Evolutionary conservation across 2,797 vertebrate genomes (phyloP).

Genomic region (Natrix natrix): DNA sequence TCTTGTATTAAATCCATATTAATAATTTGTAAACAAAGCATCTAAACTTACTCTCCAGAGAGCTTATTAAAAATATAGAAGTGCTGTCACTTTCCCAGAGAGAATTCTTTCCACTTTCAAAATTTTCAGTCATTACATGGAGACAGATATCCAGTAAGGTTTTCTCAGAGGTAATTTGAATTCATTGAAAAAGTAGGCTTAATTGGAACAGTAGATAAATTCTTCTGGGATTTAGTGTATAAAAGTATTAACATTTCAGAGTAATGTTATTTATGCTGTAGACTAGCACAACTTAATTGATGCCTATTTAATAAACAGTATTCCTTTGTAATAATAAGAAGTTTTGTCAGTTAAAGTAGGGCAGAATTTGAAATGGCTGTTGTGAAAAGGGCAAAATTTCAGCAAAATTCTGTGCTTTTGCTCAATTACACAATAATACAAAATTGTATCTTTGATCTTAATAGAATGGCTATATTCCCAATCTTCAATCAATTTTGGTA

Average conservation of each 20-base stretch:
- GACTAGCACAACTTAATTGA: background rate
- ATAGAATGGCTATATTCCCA: background rate
- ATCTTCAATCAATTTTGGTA: background rate
- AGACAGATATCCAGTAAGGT: background rate
- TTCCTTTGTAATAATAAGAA: background rate
- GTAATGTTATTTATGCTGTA: background rate
- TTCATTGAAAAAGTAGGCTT: background rate
- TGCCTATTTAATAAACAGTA: background rate
- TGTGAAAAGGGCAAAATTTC: background rate
- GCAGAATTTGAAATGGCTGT: background rate
- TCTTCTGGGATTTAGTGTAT: background rate
- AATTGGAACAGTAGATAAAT: background rate
- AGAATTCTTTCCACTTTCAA: background rate
- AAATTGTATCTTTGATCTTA: background rate
- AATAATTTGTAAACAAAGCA: background rate
- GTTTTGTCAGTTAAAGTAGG: background rate
- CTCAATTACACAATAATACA: background rate
- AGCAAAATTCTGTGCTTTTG: background rate
- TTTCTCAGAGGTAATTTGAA: background rate
- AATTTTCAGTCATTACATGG: background rate
- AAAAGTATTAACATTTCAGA: background rate
- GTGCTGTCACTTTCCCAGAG: background rate
- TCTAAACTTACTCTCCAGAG: background rate
- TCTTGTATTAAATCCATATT: background rate
- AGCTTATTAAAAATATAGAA: conserved; percentile 1